Evolutionary conservation across 2,888 invertebrate species (phyloP).

Genomic region (Apomyelois bistriatella): DNA sequence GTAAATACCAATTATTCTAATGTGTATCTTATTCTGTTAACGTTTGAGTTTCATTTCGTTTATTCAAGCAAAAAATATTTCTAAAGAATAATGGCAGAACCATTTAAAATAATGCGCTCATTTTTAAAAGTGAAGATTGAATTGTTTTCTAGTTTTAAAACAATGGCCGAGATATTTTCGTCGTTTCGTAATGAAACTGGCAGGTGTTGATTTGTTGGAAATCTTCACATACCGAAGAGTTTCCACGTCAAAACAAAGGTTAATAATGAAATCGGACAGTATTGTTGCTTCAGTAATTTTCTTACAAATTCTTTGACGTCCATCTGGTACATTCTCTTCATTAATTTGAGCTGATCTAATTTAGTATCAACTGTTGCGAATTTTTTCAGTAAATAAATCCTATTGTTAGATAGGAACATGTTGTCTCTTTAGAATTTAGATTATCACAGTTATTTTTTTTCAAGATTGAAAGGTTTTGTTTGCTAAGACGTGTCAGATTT

Average conservation of each 20-base stretch:
- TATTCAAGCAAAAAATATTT: slow-evolving; percentile 28
- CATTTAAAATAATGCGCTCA: slow-evolving; percentile 49
- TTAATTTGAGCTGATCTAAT: slow-evolving; percentile 44
- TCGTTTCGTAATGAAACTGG: slow-evolving; percentile 57
- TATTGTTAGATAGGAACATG: slow-evolving; percentile 9
- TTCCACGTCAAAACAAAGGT: slow-evolving; percentile 61
- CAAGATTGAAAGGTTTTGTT: no score
- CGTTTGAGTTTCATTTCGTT: slow-evolving; percentile 23
- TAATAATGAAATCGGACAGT: slow-evolving; percentile 46
- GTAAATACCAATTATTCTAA: slow-evolving; percentile 24
- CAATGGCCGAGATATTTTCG: slow-evolving; percentile 60
- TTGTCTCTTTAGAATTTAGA: neutral
- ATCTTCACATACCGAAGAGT: slow-evolving; percentile 61
- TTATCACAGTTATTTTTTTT: neutral
- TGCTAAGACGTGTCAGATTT: no score
- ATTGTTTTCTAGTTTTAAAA: slow-evolving; percentile 61
- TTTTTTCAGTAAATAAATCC: slow-evolving; percentile 8
- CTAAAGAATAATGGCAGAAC: slow-evolving; percentile 29
- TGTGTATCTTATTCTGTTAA: slow-evolving; percentile 26
- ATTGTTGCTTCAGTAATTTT: slow-evolving; percentile 55
- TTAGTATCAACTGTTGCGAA: slow-evolving; percentile 24
- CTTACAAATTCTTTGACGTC: slow-evolving; percentile 49
- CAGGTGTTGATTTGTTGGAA: slow-evolving; percentile 70
- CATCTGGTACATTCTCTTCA: slow-evolving; percentile 41
- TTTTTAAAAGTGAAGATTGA: slow-evolving; percentile 57